Percentiles rank a stretch among this genome's conserved stretches.
Evolutionary conservation across 2,888 invertebrate species (phyloP).

Genomic region (Gasteruption jaculator): DNA sequence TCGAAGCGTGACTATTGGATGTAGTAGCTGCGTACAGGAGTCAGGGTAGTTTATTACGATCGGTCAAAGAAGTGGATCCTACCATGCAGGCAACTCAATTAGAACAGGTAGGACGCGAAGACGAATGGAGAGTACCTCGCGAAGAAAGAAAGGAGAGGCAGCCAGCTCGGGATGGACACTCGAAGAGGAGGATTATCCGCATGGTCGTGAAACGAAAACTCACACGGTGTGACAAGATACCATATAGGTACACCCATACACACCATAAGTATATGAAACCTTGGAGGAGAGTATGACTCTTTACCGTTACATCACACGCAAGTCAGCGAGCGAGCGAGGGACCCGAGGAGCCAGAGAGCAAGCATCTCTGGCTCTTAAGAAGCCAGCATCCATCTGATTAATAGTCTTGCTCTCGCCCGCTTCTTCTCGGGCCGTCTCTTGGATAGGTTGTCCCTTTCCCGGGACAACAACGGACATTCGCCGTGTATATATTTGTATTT

Average conservation of each 20-base stretch:
- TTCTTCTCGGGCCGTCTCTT: constrained; percentile 29
- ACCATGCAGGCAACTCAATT: constrained; percentile 33
- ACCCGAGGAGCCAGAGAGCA: too few species aligned
- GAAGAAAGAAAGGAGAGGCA: constrained; percentile 15
- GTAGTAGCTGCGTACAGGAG: too few species aligned
- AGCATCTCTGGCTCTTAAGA: too few species aligned
- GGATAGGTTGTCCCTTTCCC: constrained; percentile 5
- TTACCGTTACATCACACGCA: constrained; percentile 44
- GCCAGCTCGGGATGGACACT: neutral
- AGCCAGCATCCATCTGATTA: constrained; percentile 44
- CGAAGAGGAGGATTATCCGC: constrained; percentile 36
- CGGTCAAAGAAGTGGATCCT: too few species aligned
- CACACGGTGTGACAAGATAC: constrained; percentile 22
- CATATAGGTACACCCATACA: neutral
- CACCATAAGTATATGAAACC: constrained; percentile 4
- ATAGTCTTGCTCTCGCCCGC: constrained; percentile 34
- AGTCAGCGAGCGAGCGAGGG: too few species aligned
- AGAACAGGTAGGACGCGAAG: constrained; percentile 32
- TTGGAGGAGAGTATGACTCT: too few species aligned
- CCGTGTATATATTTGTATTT: too few species aligned
- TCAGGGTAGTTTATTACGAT: too few species aligned
- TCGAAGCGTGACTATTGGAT: too few species aligned
- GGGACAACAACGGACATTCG: constrained; percentile 39
- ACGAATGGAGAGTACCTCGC: constrained; percentile 35
- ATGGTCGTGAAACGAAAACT: constrained; percentile 41